phyloP scores from a whole-genome alignment of 2,888 invertebrate species.

The Lasius platythorax region DNA sequence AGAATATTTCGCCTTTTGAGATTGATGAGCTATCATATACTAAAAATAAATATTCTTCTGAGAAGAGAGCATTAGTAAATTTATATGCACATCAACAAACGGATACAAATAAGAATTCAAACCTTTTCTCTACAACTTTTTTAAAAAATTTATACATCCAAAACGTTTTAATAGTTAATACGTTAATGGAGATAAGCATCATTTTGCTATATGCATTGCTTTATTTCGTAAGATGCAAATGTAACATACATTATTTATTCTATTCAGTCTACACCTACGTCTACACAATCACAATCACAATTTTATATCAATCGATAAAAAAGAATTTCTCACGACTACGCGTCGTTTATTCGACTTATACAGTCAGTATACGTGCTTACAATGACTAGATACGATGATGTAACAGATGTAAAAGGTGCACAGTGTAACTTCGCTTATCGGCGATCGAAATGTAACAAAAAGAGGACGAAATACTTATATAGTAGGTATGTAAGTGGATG shows the following conservation, averaged over 20 bases:
- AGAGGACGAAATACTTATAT: constrained; percentile 73
- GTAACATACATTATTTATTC: constrained; percentile 57
- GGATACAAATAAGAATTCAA: not conserved
- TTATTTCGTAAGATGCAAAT: constrained; percentile 61
- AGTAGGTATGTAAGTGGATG: constrained; percentile 82
- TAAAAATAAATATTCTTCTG: not conserved
- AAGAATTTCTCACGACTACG: constrained; percentile 47
- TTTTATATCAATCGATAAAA: constrained; percentile 54
- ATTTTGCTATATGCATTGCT: constrained; percentile 22
- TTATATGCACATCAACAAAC: not conserved
- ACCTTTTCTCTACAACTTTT: not conserved
- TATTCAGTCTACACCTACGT: constrained; percentile 33
- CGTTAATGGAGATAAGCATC: not conserved
- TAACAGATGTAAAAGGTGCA: constrained; percentile 63
- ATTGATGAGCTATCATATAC: not conserved
- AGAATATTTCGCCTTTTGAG: not conserved
- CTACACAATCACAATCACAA: constrained; percentile 56
- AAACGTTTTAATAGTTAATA: not conserved
- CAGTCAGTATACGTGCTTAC: constrained; percentile 37
- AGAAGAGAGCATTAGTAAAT: not conserved
- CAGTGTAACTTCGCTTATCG: constrained; percentile 56
- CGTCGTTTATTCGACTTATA: constrained; percentile 56
- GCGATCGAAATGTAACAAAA: constrained; percentile 41
- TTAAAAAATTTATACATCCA: not conserved
- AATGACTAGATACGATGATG: constrained; percentile 61